A percentile compares a stretch with the other conserved stretches of the same genome.
These are phyloP conservation scores for Asteroscopus sphinx DNA, from an alignment of 2,888 invertebrate genomes.

Conservation along the genomic window DNA sequence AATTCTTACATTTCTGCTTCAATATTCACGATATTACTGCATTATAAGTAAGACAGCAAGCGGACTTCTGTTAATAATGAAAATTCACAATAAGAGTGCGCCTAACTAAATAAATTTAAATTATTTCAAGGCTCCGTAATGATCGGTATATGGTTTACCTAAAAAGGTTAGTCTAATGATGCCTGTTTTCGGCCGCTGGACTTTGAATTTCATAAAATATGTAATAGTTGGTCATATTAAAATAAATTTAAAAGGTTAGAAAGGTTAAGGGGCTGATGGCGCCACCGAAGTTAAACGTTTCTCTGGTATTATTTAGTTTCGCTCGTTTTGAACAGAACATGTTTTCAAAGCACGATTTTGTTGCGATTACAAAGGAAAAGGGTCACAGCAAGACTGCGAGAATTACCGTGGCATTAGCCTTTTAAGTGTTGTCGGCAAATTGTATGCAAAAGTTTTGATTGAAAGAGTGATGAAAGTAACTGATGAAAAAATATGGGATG, in stretches of 20 bases:
- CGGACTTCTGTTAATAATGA: background rate
- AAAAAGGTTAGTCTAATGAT: conserved; percentile 54
- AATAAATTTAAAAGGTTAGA: conserved; percentile 46
- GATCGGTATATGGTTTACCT: conserved; percentile 41
- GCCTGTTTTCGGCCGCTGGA: conserved; percentile 42
- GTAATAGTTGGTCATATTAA: conserved; percentile 36
- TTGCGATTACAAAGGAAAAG: too few species aligned
- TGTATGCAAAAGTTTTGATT: too few species aligned
- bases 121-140: conserved; percentile 26
- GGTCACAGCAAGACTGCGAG: too few species aligned
- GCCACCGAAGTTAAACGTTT: conserved; percentile 22
- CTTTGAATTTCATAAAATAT: conserved; percentile 41
- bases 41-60: too few species aligned
- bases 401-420: too few species aligned
- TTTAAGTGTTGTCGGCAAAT: too few species aligned
- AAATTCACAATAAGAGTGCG: conserved; percentile 14
- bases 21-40: too few species aligned
- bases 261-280: conserved; percentile 35
- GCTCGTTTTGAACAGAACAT: conserved; percentile 1
- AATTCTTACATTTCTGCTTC: too few species aligned
- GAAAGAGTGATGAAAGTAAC: too few species aligned
- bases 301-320: conserved; percentile 13
- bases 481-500: too few species aligned
- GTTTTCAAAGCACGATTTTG: conserved; percentile 30
- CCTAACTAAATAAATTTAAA: conserved; percentile 46